Evolutionary conservation across 1,140 invertebrate genomes (phyloP), one percentile per base, ranked within the genome.

Genomic region (Dinoponera quadriceps): DNA sequence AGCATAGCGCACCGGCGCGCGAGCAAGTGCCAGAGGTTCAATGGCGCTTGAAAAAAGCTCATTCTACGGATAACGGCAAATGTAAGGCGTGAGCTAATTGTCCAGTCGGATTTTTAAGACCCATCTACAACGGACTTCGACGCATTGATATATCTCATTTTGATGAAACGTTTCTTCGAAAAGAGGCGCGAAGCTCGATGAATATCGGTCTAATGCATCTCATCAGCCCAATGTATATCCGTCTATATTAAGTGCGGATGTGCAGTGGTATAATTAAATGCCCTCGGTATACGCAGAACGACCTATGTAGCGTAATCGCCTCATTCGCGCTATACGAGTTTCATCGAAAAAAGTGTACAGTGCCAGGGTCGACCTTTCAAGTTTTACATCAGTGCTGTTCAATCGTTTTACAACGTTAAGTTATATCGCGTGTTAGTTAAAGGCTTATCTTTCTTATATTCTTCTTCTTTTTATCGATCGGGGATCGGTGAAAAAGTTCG

Each of bases 331-430:
- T 48, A 69, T 69, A 63, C 57, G 22, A 80, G 33, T 80, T 57
- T 22, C 25, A 57, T 59, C 69, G 51, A 63, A 62, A 80, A 69
- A 69, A 69, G 49, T 44, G 14, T 51, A 51, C 33, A 78, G 62
- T 55, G 7, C 29, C 22, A 69, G 51, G 65, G 51, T 69, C 75
- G 51, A 80, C 75, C 75, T 80, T 80, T 69, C 51, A 80, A 80
- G 65, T 80, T 80, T 44, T 80, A 29, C 29, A 69, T 80, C 75
- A 80, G 75, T 80, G 75, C 69, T 57, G 33, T 51, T 80, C 75
- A 80, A 69, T 29, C 44, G 11, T 9, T n/a, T 68, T 54, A 13
- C 20, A 33, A 13, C 51, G 44, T 51, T 38, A 66, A 77, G 11
- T 44, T 44, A 44, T 44, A 44, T 44, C 38, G n/a, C n/a, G 7